A percentile compares a stretch with the other conserved stretches of the same genome.
Evolutionary conservation across 2,797 vertebrate species (phyloP).

Genomic region (Euphonia xanthogaster): DNA sequence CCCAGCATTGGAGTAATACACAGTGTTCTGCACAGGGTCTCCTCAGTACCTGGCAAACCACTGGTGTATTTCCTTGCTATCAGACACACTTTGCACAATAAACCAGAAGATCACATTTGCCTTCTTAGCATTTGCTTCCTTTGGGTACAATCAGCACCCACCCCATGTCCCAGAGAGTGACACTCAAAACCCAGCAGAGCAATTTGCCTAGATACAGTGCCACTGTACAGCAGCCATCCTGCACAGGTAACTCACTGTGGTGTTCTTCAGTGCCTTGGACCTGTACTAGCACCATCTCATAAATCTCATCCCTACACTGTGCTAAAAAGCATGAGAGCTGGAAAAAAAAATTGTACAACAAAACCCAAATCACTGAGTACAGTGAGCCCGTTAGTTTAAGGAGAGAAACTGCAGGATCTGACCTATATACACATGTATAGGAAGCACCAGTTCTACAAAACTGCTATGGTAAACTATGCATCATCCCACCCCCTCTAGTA

Average conservation of each 20-base stretch:
- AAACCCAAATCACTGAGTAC: neutral
- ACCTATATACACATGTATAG: neutral
- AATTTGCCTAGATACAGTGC: neutral
- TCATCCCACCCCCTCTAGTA: neutral
- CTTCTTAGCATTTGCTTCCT: neutral
- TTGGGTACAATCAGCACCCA: neutral
- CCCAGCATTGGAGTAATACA: neutral
- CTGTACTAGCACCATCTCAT: neutral
- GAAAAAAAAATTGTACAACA: neutral
- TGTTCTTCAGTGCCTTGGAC: neutral
- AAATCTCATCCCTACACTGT: neutral
- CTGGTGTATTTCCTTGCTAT: neutral
- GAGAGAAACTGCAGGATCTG: neutral
- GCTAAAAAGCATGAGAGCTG: neutral
- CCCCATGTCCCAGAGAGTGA: neutral
- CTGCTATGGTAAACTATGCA: neutral
- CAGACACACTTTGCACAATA: neutral
- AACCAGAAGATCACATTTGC: neutral
- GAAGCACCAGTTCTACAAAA: neutral
- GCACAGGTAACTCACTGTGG: neutral
- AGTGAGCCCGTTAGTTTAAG: neutral
- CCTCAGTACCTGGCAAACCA: neutral
- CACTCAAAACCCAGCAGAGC: neutral
- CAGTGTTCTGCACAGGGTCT: neutral
- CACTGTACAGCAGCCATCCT: neutral